These are phyloP conservation scores for Mythimna loreyi DNA, from an alignment of 2,888 invertebrate species.

Conservation along the genomic window DNA sequence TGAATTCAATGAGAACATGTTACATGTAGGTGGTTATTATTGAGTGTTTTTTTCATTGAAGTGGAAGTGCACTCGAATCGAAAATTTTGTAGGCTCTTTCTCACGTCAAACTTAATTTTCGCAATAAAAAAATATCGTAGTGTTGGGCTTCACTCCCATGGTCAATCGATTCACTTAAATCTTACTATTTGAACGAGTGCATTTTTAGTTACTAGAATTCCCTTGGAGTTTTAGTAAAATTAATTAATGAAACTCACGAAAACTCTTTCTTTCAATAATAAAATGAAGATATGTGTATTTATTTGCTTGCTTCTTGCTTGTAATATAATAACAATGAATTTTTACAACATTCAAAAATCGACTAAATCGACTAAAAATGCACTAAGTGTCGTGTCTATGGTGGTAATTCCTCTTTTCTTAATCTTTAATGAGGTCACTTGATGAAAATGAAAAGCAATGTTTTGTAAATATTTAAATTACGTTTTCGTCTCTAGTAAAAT, in stretches of 20 bases:
- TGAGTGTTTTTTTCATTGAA: constrained; percentile 81
- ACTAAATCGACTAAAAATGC: neutral
- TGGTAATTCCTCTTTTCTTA: constrained; percentile 8
- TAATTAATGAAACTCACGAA: neutral
- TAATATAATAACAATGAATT: fast-evolving
- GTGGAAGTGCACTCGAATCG: constrained; percentile 90
- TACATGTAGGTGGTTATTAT: constrained; percentile 86
- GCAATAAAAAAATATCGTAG: constrained; percentile 69
- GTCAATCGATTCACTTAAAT: neutral
- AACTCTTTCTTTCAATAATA: neutral
- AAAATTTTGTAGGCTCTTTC: constrained; percentile 90
- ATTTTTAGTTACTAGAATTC: neutral
- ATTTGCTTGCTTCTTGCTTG: neutral
- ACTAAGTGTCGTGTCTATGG: constrained; percentile 13
- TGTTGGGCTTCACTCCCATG: constrained; percentile 65
- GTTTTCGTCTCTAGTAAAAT: neutral
- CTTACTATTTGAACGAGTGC: constrained; percentile 6
- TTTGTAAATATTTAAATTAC: neutral
- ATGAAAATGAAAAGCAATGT: neutral
- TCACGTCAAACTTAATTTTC: constrained; percentile 86
- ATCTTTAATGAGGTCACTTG: constrained; percentile 15
- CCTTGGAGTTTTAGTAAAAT: fast-evolving
- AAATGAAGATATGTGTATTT: neutral
- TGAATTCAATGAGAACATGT: constrained; percentile 91
- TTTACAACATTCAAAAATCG: neutral